Base-by-base conservation (phyloP, 2,888 invertebrate genomes). In the Minunthozetes semirufus region DNA sequence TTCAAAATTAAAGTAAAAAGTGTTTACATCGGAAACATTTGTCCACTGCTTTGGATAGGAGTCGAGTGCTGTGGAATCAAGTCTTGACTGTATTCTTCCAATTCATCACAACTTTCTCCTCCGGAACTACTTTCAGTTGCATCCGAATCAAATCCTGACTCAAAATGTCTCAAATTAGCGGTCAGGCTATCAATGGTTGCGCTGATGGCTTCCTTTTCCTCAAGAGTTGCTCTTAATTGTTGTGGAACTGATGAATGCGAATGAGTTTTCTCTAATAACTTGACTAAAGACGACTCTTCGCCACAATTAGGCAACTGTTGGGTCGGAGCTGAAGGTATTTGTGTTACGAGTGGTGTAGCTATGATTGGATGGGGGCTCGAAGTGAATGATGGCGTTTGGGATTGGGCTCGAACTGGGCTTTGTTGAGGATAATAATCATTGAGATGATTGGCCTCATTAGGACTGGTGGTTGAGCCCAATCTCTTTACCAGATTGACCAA, bases 121-220 rank as follows among this genome's bases (percentile, higher is more conserved):
- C 94, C 95, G 19, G 94, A 94, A 81, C 94, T 94, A 77, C 93
- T 93, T 19, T 90, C 93, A 0, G 96, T 96, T 48, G 92, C 94
- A 85, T 96, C 95, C 0, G 94, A 93, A 83, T 96, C 95, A 78
- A 93, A 85, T 80, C 89, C 89, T 76, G 86, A 86, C 81, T 92
- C 90, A 75, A 93, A 87, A 78, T 90, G 85, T 33, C 88, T 86
- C 79, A 94, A 83, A 82, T 92, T 90, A 0, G 89, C 87, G 71
- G 88, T 86, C 77, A 94, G 83, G 22, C 89, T 87, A 22, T 91
- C 91, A 0, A 90, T 87, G 0, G 77, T 72, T 15, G 91, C 80
- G 66, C 80, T 76, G 42, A 80, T 88, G 78, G 93, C 82, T 80
- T 89, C 88, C 56, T 85, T 78, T 72, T 81, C 63, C 33, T 75